phyloP scores from a whole-genome alignment of 2,113 vertebrate genomes.

The Psephotus haematonotus region DNA sequence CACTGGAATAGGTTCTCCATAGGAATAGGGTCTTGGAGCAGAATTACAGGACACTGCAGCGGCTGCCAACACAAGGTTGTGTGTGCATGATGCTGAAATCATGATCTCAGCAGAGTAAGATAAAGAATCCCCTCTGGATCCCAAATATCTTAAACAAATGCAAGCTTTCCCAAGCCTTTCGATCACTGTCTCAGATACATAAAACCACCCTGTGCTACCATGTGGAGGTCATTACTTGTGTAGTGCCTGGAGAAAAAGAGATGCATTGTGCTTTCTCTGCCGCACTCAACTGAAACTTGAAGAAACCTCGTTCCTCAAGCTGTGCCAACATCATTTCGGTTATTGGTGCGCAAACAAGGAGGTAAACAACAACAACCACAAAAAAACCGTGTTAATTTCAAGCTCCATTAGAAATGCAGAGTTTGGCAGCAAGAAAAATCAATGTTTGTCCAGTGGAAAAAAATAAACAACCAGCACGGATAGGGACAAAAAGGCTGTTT shows the following conservation, averaged over 20 bases:
- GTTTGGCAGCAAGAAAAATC: conserved; percentile 67
- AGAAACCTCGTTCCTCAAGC: conserved; percentile 39
- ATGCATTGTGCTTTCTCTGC: neutral
- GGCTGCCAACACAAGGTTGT: neutral
- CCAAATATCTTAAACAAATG: conserved; percentile 4
- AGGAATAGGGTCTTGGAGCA: neutral
- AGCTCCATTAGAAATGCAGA: conserved; percentile 71
- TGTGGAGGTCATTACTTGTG: neutral
- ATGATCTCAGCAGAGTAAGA: neutral
- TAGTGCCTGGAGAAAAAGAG: neutral
- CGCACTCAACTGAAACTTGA: conserved; percentile 13
- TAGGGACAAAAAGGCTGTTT: neutral
- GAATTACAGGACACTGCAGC: neutral
- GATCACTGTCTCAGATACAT: neutral
- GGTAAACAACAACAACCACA: conserved; percentile 47
- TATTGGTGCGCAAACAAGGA: conserved; percentile 43
- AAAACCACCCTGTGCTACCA: neutral
- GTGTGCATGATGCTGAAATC: neutral
- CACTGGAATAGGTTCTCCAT: neutral
- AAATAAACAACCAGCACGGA: neutral
- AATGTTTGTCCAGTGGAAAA: conserved; percentile 66
- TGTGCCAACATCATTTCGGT: conserved; percentile 34
- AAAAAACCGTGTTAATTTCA: conserved; percentile 69
- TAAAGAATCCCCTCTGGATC: neutral
- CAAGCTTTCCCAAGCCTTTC: neutral